phyloP scores from a whole-genome alignment of 2,888 invertebrate genomes.

The Cactoblastis cactorum region DNA sequence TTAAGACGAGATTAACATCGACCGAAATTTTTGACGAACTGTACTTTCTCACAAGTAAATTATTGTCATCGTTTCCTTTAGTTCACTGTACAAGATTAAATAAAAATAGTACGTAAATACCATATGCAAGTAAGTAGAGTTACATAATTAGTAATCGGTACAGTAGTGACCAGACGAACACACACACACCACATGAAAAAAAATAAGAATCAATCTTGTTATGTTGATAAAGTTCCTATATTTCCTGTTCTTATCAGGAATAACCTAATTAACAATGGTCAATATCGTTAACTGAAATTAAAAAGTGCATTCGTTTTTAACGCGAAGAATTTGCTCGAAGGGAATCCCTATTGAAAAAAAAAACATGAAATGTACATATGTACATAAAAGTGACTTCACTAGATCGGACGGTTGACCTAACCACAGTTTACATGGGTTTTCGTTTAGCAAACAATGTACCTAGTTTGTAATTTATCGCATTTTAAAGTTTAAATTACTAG shows the following conservation, averaged over 20 bases:
- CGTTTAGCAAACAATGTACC: constrained; percentile 37
- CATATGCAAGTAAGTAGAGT: too few species aligned
- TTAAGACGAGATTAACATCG: background rate
- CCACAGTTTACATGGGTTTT: constrained; percentile 37
- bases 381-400: constrained; percentile 24
- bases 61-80: too few species aligned
- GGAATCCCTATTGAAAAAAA: constrained; percentile 17
- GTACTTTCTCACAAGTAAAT: too few species aligned
- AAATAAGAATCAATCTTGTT: background rate
- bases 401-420: constrained; percentile 30
- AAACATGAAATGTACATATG: too few species aligned
- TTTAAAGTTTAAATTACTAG: constrained; percentile 23
- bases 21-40: too few species aligned
- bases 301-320: constrained; percentile 9
- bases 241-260: constrained; percentile 54
- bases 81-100: too few species aligned
- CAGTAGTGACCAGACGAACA: too few species aligned
- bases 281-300: constrained; percentile 14
- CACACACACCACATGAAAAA: too few species aligned
- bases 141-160: too few species aligned
- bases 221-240: constrained; percentile 20
- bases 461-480: constrained; percentile 30
- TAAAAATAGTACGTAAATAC: too few species aligned
- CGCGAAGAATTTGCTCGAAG: constrained; percentile 10
- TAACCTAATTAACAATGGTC: constrained; percentile 28